Percentiles rank a stretch among this genome's conserved stretches.
phyloP scores from a whole-genome alignment of 2,888 invertebrate species.

The Drosophila setosimentum region DNA sequence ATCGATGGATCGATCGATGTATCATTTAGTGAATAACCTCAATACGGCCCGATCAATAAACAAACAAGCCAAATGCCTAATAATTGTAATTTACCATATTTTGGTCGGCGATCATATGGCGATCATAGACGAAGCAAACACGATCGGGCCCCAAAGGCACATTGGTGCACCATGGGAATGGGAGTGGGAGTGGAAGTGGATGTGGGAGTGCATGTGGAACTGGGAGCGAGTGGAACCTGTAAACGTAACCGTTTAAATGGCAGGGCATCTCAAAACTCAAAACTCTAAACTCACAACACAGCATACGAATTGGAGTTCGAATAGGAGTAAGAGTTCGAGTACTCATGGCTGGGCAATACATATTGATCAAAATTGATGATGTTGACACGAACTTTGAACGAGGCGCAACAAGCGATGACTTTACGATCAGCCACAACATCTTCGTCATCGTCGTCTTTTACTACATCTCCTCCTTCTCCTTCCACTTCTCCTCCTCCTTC shows the following conservation, averaged over 20 bases:
- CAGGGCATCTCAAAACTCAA: conserved; percentile 33
- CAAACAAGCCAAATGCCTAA: conserved; percentile 80
- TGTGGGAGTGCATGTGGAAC: conserved; percentile 38
- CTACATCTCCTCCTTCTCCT: conserved; percentile 1
- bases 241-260: conserved; percentile 62
- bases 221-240: conserved; percentile 39
- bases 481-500: background rate
- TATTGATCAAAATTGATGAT: conserved; percentile 81
- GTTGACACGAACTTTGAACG: conserved; percentile 81
- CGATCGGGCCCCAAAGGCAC: conserved; percentile 66
- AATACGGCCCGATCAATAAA: conserved; percentile 75
- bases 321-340: conserved; percentile 18
- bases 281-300: conserved; percentile 18
- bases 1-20: conserved; percentile 57
- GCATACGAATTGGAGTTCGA: conserved; percentile 22
- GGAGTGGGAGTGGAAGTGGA: conserved; percentile 27
- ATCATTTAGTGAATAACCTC: conserved; percentile 78
- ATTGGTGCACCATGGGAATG: conserved; percentile 15
- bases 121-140: conserved; percentile 73
- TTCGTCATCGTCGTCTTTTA: conserved; percentile 6
- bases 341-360: conserved; percentile 64
- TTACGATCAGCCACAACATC: conserved; percentile 47
- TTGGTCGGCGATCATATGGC: conserved; percentile 69
- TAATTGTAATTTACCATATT: conserved; percentile 80
- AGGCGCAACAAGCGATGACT: conserved; percentile 63